phyloP scores from a whole-genome alignment of 35 echinoderm and acorn worm genomes.

The Lytechinus variegatus region DNA sequence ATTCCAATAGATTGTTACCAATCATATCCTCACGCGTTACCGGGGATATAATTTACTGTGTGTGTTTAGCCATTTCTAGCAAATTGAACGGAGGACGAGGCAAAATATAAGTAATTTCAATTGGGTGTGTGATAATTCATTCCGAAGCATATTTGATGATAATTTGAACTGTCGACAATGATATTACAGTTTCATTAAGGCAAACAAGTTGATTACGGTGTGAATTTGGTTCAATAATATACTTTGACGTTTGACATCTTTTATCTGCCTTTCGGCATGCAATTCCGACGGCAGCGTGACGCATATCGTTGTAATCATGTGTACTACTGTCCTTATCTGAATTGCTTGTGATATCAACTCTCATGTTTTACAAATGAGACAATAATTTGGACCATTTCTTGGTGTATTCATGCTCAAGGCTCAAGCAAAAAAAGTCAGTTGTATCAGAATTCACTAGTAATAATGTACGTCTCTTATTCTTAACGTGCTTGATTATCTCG shows the following conservation, averaged over 20 bases:
- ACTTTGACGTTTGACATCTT: not conserved
- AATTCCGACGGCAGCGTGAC: not conserved
- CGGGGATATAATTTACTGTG: not conserved
- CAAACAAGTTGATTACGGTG: conserved; percentile 1
- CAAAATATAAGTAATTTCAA: not conserved
- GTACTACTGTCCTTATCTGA: not conserved
- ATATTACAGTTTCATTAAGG: not conserved
- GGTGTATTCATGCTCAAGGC: not conserved
- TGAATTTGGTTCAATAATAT: not conserved
- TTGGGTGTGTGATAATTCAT: conserved; percentile 12
- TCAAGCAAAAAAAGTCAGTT: not conserved
- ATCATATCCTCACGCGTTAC: not conserved
- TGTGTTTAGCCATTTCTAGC: not conserved
- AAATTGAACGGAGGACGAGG: not conserved
- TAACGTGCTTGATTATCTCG: not conserved
- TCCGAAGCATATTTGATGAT: not conserved
- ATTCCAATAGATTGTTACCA: not conserved
- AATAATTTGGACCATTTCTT: not conserved
- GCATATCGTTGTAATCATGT: not conserved
- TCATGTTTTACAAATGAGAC: not conserved
- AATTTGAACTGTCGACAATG: not conserved
- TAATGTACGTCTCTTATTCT: not conserved
- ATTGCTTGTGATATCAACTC: not conserved
- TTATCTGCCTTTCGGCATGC: conserved; percentile 7
- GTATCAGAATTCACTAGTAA: not conserved